phyloP scores from a whole-genome alignment of 2,888 invertebrate species.

The Crepidodera aurea region DNA sequence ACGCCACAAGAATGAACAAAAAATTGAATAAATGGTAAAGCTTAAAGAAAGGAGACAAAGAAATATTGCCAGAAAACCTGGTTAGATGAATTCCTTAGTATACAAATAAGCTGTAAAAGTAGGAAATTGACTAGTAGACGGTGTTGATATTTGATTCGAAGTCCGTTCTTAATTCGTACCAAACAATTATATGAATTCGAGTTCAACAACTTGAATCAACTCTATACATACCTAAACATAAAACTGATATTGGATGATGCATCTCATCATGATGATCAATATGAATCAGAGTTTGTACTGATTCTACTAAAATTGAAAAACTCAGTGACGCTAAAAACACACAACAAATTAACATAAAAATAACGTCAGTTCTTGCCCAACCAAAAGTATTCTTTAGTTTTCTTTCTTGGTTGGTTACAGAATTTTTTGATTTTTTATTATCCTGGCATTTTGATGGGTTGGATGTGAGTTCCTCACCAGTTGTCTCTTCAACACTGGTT shows the following conservation, averaged over 20 bases:
- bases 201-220: no score
- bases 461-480: conserved; percentile 38
- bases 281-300: conserved; percentile 81
- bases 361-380: conserved; percentile 90
- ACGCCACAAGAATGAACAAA: no score
- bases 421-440: conserved; percentile 39
- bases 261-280: conserved; percentile 76
- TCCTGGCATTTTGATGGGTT: conserved; percentile 39
- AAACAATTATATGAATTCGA: no score
- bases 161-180: no score
- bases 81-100: no score
- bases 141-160: no score
- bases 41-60: no score
- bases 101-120: no score
- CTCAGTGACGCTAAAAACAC: conserved; percentile 84
- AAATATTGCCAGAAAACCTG: no score
- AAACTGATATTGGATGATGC: conserved; percentile 77
- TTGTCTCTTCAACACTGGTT: conserved; percentile 32
- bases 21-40: no score
- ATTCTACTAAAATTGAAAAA: conserved; percentile 82
- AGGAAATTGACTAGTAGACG: no score
- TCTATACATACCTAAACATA: conserved; percentile 66
- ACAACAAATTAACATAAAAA: conserved; percentile 82
- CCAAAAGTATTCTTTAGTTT: conserved; percentile 87
- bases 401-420: conserved; percentile 62